Evolutionary conservation across 2,797 vertebrate genomes (phyloP).

Genomic region (Eptatretus atami): DNA sequence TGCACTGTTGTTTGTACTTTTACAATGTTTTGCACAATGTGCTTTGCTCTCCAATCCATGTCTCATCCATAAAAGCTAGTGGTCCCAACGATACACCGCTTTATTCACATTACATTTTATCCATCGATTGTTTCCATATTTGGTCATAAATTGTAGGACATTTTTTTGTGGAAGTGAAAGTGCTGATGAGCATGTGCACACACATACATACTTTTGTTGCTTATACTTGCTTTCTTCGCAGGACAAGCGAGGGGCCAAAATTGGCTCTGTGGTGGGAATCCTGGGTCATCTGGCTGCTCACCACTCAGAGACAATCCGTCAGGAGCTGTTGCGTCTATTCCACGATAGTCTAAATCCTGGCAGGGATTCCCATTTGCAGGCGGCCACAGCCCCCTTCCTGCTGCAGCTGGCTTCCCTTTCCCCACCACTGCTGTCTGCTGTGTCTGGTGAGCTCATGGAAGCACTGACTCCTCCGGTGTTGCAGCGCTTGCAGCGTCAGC

Average conservation of each 20-base stretch:
- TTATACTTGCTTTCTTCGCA: slow-evolving; percentile 12
- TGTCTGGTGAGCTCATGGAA: slow-evolving; percentile 49
- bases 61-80: too few relatives aligned
- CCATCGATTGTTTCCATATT: too few relatives aligned
- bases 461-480: slow-evolving; percentile 38
- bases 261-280: slow-evolving; percentile 70
- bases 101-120: too few relatives aligned
- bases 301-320: slow-evolving; percentile 54
- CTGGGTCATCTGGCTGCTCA: slow-evolving; percentile 47
- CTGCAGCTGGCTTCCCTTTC: slow-evolving; percentile 62
- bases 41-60: too few relatives aligned
- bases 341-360: slow-evolving; percentile 43
- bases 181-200: too few relatives aligned
- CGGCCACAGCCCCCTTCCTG: slow-evolving; percentile 48
- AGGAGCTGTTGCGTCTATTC: slow-evolving; percentile 61
- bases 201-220: too few relatives aligned
- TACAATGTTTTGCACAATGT: too few relatives aligned
- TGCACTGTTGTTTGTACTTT: too few relatives aligned
- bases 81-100: too few relatives aligned
- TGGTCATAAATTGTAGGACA: too few relatives aligned
- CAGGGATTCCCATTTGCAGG: slow-evolving; percentile 26
- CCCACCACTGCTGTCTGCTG: slow-evolving; percentile 33
- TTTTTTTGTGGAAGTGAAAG: too few relatives aligned
- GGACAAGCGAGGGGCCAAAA: slow-evolving; percentile 42
- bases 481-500: slow-evolving; percentile 36